Evolutionary conservation across 2,797 vertebrate species (phyloP), one percentile per base, ranked within the genome.

Genomic region (Micrastur ruficollis): DNA sequence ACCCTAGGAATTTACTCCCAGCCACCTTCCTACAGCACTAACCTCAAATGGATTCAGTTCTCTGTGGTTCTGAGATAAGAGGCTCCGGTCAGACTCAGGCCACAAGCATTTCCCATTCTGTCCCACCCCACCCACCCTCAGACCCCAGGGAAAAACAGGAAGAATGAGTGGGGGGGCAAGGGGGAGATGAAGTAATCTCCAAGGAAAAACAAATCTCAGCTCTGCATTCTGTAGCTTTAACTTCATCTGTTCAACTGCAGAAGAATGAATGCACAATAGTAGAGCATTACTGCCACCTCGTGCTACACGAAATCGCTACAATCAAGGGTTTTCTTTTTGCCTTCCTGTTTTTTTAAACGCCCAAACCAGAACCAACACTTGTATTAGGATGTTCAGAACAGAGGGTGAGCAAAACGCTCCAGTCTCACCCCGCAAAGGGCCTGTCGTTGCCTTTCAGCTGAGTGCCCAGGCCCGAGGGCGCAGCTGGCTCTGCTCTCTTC

Each of bases 221-320:
- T 87, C 66, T 36, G 29, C 50, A 21, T 68, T 90, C 62, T 73
- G 38, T 25, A 36, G 21, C 47, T 79, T 20, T 5, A 50, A 47
- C 46, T n/a, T 42, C 21, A 4, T 4, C 34, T 40, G 12, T 7
- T 78, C 23, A 62, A 3, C 36, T 12, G 31, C 59, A 25, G n/a
- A 16, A 36, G 16, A 6, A 3, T 15, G 52, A 81, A 62, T 0
- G 29, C 16, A 42, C 7, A 81, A 14, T 3, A 5, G 55, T 56
- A 25, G 96, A 96, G 71, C 76, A 11, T 67, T 90, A 66, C 85
- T 95, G 96, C 95, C 97, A 97, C 34, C 97, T 61, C 31, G 94
- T 95, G 95, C 71, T 90, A 25, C 2, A 12, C 1, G 18, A 49
- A 25, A 38, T 70, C n/a, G 34, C 71, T 90, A 68, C 94, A 89